Base-by-base conservation (phyloP, 2,888 invertebrate genomes). In the Ischnura elegans region DNA sequence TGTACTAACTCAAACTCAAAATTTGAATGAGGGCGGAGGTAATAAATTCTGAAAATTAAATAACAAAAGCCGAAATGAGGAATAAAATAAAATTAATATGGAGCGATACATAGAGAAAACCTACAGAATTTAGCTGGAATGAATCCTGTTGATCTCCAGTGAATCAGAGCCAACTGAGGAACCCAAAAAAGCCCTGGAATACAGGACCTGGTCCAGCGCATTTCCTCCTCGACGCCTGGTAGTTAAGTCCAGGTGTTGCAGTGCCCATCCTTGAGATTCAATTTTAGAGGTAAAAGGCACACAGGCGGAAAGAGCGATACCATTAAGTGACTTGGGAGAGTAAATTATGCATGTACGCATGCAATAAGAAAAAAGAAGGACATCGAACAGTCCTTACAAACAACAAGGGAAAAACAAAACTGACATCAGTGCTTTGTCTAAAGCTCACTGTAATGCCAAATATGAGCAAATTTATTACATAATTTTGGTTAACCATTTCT, bases 1-100 rank as follows among this genome's bases (percentile, higher is more conserved):
- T 61, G 90, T 90, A 42, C 76, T 36, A 76, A 76, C 76, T 76
- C 76, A 36, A 76, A 76, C 76, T 29, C 36, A 36, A 76, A 76
- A 76, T n/a, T 29, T 36, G 76, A 76, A 36, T 76, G 29, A 25
- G 76, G 76, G 76, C 76, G 25, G 36, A 76, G 76, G 76, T 36
- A 36, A 76, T 25, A 76, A 76, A 36, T 76, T 76, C 76, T 76
- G 76, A 76, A 76, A 76, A 76, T 76, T 36, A 76, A 76, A 76
- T 76, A 36, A 76, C 61, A 61, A 61, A 76, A 76, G 36, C 76
- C 29, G 76, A 8, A 29, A 76, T 76, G 76, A 76, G 36, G 76
- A 76, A 66, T 66, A 66, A 66, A 76, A 36, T 36, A 76, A 76
- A 76, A 76, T 76, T 76, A 76, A 76, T 76, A 61, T 25, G 61